Percentiles rank a stretch among this genome's conserved stretches.
Conservation (phyloP, 2,888 invertebrate genomes). For the Caenorhabditis becei region DNA sequence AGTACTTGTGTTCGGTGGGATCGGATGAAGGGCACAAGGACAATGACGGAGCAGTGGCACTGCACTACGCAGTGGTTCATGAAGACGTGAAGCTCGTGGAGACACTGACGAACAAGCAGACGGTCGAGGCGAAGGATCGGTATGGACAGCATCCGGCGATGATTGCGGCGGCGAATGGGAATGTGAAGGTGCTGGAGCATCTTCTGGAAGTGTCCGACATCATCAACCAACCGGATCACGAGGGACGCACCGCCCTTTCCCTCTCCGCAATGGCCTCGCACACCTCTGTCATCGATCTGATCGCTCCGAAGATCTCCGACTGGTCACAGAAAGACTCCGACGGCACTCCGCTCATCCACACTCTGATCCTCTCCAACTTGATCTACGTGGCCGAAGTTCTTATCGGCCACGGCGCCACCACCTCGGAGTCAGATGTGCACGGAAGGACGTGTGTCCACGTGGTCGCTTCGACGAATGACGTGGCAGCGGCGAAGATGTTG, state of each 20-base stretch:
- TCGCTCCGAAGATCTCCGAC: constrained; percentile 56
- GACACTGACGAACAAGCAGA: constrained; percentile 64
- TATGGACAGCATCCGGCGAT: constrained; percentile 69
- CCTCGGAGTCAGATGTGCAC: constrained; percentile 83
- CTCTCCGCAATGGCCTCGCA: constrained; percentile 91
- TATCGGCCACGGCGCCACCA: constrained; percentile 83
- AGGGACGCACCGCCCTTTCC: constrained; percentile 87
- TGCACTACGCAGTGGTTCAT: constrained; percentile 71
- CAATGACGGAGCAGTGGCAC: constrained; percentile 73
- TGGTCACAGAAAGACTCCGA: constrained; percentile 67
- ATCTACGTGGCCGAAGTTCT: constrained; percentile 88
- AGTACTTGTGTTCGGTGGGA: constrained; percentile 66
- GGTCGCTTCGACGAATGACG: constrained; percentile 67
- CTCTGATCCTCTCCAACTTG: constrained; percentile 62
- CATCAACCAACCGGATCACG: constrained; percentile 84
- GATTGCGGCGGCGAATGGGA: constrained; percentile 67
- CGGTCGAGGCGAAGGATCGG: constrained; percentile 66
- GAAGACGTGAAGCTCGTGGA: constrained; percentile 54
- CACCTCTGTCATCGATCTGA: constrained; percentile 64
- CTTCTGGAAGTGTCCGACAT: constrained; percentile 47
- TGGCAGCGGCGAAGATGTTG: constrained; percentile 67
- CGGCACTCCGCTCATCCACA: constrained; percentile 69
- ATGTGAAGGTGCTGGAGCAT: constrained; percentile 45
- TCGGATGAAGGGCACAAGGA: constrained; percentile 74
- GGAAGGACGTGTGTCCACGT: constrained; percentile 86